Conservation (phyloP, 2,888 invertebrate genomes). For the Meta bourneti region DNA sequence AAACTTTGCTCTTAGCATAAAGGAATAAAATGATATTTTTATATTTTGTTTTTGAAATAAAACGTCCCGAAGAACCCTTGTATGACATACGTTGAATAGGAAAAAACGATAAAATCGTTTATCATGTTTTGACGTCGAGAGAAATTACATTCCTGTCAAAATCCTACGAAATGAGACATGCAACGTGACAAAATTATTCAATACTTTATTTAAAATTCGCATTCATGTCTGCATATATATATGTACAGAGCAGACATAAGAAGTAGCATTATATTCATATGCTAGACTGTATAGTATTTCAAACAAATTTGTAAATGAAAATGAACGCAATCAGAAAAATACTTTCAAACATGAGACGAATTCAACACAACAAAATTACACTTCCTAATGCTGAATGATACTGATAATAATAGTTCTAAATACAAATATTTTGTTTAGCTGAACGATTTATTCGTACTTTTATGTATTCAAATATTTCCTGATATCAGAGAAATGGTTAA, state of each 20-base stretch:
- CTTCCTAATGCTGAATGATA: too few species aligned
- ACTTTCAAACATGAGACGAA: too few species aligned
- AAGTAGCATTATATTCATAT: background rate
- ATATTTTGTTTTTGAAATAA: slow-evolving; percentile 44
- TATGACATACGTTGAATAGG: slow-evolving; percentile 28
- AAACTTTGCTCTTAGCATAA: slow-evolving; percentile 42
- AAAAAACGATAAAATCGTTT: slow-evolving; percentile 71
- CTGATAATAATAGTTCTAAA: too few species aligned
- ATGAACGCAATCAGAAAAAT: too few species aligned
- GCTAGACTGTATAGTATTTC: background rate
- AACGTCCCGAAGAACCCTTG: slow-evolving; percentile 18
- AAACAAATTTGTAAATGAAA: too few species aligned
- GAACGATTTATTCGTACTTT: too few species aligned
- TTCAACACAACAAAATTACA: too few species aligned
- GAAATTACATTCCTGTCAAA: slow-evolving; percentile 66
- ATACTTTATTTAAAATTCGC: slow-evolving; percentile 54
- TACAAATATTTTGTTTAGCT: too few species aligned
- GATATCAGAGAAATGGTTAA: too few species aligned
- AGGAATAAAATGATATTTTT: slow-evolving; percentile 20
- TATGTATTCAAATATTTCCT: too few species aligned
- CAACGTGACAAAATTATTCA: slow-evolving; percentile 45
- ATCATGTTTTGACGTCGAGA: slow-evolving; percentile 56
- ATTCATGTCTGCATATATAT: background rate
- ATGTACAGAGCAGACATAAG: background rate
- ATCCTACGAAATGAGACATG: slow-evolving; percentile 48